Base-by-base conservation (phyloP, 2,888 invertebrate species). In the Acleris laterana region DNA sequence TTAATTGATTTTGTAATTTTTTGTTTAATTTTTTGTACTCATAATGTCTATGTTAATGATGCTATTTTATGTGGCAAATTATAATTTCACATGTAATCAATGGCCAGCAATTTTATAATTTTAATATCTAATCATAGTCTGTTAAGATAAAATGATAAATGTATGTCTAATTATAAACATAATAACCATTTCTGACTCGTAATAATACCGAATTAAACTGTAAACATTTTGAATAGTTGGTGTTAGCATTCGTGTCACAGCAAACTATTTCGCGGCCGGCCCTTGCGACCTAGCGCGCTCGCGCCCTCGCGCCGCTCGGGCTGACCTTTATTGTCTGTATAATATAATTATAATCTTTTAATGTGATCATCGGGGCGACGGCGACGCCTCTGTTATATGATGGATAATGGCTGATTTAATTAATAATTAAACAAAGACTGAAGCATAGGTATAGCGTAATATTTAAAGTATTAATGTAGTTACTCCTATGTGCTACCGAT, bases 371-470 rank as follows among this genome's bases (percentile, higher is more conserved):
- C 77, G 80, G 76, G 77, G 77, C 79, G 77, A 72, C 72, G 74
- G 79, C 79, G 80, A 81, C 79, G 82, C 77, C 76, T 77, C 77
- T 82, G 82, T 84, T 81, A 80, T 81, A 81, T 25, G 25, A 32
- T 32, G 9, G 25, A 32, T 80, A 80, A 82, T 86, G 85, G 85
- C 88, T 88, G 89, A 81, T 78, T 77, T 88, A 85, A 86, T 83
- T 83, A 87, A 88, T 90, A 89, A 90, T 86, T 85, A 89, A 90
- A 89, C 82, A 87, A 92, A 92, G 92, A 92, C 92, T 92, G 92
- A 92, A 86, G 90, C 80, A 86, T 91, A 91, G 90, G 82, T 89
- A 89, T 91, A 90, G 86, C 83, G 80, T 90, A 87, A 89, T 89
- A 88, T 86, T 88, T 84, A 87, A 89, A 87, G 85, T 87, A 87